Conservation (phyloP, 2,113 vertebrate species). For the Toxostoma redivivum region DNA sequence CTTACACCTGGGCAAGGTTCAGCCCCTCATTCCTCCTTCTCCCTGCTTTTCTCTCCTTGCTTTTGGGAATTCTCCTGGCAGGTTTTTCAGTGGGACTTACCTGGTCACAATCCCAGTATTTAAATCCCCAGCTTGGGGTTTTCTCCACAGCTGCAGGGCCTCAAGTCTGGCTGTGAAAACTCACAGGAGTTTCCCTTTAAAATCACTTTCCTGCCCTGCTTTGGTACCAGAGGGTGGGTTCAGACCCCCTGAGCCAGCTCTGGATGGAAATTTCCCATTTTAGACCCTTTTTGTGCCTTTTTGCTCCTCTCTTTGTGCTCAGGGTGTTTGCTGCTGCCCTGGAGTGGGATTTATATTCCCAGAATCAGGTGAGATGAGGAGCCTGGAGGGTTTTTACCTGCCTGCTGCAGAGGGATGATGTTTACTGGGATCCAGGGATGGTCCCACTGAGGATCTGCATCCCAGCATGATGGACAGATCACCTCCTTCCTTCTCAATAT, state of each 20-base stretch:
- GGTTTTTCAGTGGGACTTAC: not conserved
- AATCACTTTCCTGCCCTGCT: not conserved
- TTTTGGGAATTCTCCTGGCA: not conserved
- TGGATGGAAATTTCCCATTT: not conserved
- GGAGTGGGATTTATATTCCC: accelerated
- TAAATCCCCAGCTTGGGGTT: not conserved
- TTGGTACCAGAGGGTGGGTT: not conserved
- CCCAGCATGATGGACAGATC: accelerated
- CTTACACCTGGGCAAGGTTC: not conserved
- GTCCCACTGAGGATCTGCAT: not conserved
- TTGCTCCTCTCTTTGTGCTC: accelerated
- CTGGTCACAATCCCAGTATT: not conserved
- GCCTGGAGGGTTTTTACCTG: not conserved
- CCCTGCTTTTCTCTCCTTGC: not conserved
- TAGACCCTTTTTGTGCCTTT: not conserved
- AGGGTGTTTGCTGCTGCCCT: not conserved
- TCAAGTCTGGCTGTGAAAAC: not conserved
- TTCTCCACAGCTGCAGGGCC: not conserved
- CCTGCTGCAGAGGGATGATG: not conserved
- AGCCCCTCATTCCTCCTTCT: not conserved
- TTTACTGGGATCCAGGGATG: not conserved
- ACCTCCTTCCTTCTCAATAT: not conserved
- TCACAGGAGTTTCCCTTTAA: not conserved
- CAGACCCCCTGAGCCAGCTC: not conserved
- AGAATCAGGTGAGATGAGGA: not conserved